Evolutionary conservation across 2,797 vertebrate genomes (phyloP), one percentile per base, ranked within the genome.

Genomic region (Selene dorsalis): DNA sequence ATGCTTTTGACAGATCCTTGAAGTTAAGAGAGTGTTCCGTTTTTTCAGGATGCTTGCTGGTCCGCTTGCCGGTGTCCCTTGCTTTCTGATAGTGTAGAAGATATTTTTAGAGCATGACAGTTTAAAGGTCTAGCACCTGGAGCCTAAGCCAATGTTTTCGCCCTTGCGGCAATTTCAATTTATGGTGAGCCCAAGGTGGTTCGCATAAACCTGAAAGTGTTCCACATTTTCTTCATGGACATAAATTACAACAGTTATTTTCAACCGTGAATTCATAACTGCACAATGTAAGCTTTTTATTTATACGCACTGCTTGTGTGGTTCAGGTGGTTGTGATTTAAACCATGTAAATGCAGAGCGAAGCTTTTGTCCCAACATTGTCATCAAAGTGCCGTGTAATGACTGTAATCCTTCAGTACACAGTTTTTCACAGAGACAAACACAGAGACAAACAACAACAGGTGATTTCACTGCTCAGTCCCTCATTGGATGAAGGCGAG

Each of bases 101-200:
- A 24, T 38, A 26, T 57, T 57, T 71, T 35, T 26, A 22, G 45
- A 72, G 45, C 38, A 5, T 43, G 69, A 58, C 57, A 39, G 52
- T 38, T 79, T 61, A 48, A 74, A 75, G 50, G 50, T 69, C 69
- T 12, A 45, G 53, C 78, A 79, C 57, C 59, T 58, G 79, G 24
- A 69, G 39, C 63, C 62, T 43, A 38, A 78, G 66, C 28, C 41
- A 3, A 28, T 45, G 48, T 64, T 56, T 74, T 71, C 48, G 12
- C 22, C 26, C 17, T 69, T 63, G 20, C 30, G 57, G 52, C 22
- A 13, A 59, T 73, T 62, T 62, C 18, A 58, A 22, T 69, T 76
- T 35, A 55, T 47, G 43, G 18, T 30, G n/a, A 48, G 60, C 28
- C 45, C 60, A 68, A 41, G 28, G 61, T 48, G 68, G 45, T 75